phyloP scores from a whole-genome alignment of 2,888 invertebrate species.

The Tortricodes alternella region DNA sequence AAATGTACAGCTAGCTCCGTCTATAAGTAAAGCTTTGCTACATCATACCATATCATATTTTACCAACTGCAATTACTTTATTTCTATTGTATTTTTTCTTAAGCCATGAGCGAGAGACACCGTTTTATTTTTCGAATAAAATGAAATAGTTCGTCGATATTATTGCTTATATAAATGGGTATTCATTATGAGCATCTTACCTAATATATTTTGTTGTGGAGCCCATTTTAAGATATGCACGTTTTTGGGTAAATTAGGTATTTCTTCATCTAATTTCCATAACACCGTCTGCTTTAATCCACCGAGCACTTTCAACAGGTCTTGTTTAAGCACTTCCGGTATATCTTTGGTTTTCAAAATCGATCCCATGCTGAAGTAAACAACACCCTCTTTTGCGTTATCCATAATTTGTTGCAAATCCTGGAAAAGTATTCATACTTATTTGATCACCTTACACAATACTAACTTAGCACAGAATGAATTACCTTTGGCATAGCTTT shows the following conservation, averaged over 20 bases:
- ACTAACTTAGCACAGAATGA: no score
- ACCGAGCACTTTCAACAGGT: conserved; percentile 46
- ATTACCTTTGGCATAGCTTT: not conserved
- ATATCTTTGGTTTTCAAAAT: conserved; percentile 50
- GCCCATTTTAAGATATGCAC: conserved; percentile 53
- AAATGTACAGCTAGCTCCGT: no score
- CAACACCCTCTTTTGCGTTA: conserved; percentile 51
- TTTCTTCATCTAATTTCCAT: conserved; percentile 55
- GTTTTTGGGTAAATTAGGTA: conserved; percentile 47
- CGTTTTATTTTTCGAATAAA: no score
- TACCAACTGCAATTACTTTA: not conserved
- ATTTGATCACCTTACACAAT: no score
- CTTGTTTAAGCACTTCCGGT: conserved; percentile 43
- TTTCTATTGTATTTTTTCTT: no score
- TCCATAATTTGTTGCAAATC: conserved; percentile 41
- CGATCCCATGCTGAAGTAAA: conserved; percentile 64
- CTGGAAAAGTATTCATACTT: not conserved
- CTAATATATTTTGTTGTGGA: conserved; percentile 54
- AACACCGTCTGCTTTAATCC: conserved; percentile 55
- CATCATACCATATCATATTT: no score
- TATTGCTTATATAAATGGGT: no score
- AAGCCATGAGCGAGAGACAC: no score
- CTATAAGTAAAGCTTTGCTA: no score
- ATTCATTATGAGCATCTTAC: conserved; percentile 35
- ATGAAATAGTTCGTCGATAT: no score